phyloP scores from a whole-genome alignment of 2,797 vertebrate species.

The Helarctos malayanus region DNA sequence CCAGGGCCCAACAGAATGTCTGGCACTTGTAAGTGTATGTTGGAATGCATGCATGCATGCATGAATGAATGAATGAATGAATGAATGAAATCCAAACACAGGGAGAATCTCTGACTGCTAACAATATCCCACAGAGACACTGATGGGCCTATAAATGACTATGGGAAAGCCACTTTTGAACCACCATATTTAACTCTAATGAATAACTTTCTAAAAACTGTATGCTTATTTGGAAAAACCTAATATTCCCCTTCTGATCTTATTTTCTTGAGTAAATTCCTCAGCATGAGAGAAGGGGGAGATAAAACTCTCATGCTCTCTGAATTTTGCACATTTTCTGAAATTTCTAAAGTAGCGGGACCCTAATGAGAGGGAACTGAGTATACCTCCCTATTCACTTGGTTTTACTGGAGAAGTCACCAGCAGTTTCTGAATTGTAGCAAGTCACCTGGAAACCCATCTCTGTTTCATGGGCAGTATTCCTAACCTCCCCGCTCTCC shows the following conservation, averaged over 20 bases:
- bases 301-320: neutral
- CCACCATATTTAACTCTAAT: neutral
- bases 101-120: neutral
- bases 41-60: accelerated
- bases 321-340: neutral
- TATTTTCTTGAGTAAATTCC: neutral
- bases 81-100: neutral
- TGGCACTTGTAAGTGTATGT: neutral
- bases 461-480: neutral
- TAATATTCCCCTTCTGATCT: neutral
- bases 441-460: neutral
- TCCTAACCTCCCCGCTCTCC: neutral
- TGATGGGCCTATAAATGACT: neutral
- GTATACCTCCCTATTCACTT: neutral
- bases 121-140: neutral
- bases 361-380: neutral
- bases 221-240: neutral
- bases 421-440: neutral
- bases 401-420: neutral
- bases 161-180: neutral
- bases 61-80: neutral
- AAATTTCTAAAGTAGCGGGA: neutral
- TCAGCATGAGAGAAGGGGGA: neutral
- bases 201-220: neutral
- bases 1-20: neutral